Conservation (phyloP, 2,888 invertebrate genomes). For the Patella pellucida region DNA sequence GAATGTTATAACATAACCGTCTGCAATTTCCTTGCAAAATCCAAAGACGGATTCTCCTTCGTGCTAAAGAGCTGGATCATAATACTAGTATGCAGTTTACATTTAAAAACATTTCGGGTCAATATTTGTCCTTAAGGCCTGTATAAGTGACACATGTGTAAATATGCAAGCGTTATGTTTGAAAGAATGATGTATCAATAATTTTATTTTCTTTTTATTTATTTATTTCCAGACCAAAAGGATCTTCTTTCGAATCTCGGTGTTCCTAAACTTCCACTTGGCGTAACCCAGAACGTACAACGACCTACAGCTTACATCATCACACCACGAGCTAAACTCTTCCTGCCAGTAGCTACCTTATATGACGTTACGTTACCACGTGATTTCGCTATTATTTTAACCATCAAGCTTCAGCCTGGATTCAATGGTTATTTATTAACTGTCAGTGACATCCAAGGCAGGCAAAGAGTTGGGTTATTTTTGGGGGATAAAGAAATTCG, state of each 20-base stretch:
- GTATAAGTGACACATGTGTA: not conserved
- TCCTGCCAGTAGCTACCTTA: constrained; percentile 47
- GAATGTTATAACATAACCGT: not conserved
- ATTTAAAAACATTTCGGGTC: too few species aligned
- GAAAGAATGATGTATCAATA: too few species aligned
- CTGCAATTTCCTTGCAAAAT: too few species aligned
- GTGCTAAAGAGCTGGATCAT: too few species aligned
- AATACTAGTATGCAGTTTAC: too few species aligned
- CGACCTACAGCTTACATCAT: constrained; percentile 50
- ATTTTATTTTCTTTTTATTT: constrained; percentile 8
- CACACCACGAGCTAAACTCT: constrained; percentile 51
- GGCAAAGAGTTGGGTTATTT: constrained; percentile 47
- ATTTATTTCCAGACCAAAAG: constrained; percentile 42
- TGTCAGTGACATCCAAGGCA: constrained; percentile 45
- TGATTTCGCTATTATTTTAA: constrained; percentile 55
- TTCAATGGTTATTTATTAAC: constrained; percentile 27
- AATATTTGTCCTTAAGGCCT: not conserved
- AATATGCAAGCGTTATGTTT: too few species aligned
- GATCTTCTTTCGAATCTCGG: constrained; percentile 52
- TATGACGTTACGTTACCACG: constrained; percentile 53
- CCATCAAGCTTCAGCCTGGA: constrained; percentile 38
- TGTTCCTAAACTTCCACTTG: constrained; percentile 53
- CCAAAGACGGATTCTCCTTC: too few species aligned
- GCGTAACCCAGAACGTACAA: constrained; percentile 44
- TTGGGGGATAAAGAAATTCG: constrained; percentile 32